Evolutionary conservation across 2,888 invertebrate genomes (phyloP).

Genomic region (Cryptus viduatorius): DNA sequence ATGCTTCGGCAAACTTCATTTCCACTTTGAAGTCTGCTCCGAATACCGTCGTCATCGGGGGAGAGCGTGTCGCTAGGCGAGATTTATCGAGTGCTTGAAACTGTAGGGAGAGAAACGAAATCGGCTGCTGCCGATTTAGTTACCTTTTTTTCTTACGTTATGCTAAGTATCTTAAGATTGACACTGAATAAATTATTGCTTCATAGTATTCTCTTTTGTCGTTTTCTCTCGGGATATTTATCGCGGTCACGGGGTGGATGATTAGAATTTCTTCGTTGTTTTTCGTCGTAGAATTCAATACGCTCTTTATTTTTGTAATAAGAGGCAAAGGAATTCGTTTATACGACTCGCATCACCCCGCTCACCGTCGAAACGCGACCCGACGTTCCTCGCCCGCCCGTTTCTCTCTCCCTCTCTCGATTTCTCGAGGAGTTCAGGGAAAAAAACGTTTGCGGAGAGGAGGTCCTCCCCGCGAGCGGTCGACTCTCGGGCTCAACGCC

Average conservation of each 20-base stretch:
- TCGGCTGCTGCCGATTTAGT: conserved; percentile 54
- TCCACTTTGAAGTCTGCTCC: conserved; percentile 63
- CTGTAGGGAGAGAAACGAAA: conserved; percentile 56
- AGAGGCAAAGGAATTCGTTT: conserved; percentile 66
- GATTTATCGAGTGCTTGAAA: conserved; percentile 64
- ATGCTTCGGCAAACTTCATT: conserved; percentile 68
- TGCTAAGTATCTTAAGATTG: conserved; percentile 61
- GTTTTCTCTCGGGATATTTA: conserved; percentile 48
- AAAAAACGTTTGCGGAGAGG: conserved; percentile 70
- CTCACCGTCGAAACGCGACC: conserved; percentile 60
- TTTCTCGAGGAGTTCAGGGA: conserved; percentile 57
- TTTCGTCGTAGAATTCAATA: conserved; percentile 23
- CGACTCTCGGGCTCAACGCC: conserved; percentile 58
- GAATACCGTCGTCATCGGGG: conserved; percentile 48
- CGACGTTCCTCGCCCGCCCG: conserved; percentile 54
- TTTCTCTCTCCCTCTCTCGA: conserved; percentile 55
- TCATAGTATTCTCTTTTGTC: conserved; percentile 22
- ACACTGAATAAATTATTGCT: conserved; percentile 59
- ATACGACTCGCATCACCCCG: conserved; percentile 61
- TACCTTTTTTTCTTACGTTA: conserved; percentile 33
- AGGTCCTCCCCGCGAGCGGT: conserved; percentile 60
- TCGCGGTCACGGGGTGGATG: conserved; percentile 43
- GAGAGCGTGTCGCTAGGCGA: conserved; percentile 57
- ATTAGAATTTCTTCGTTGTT: conserved; percentile 28
- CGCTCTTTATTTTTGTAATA: conserved; percentile 41